Percentiles rank a stretch among this genome's conserved stretches.
Evolutionary conservation across 2,888 invertebrate genomes (phyloP).

Genomic region (Liopterus haemorrhoidalis): DNA sequence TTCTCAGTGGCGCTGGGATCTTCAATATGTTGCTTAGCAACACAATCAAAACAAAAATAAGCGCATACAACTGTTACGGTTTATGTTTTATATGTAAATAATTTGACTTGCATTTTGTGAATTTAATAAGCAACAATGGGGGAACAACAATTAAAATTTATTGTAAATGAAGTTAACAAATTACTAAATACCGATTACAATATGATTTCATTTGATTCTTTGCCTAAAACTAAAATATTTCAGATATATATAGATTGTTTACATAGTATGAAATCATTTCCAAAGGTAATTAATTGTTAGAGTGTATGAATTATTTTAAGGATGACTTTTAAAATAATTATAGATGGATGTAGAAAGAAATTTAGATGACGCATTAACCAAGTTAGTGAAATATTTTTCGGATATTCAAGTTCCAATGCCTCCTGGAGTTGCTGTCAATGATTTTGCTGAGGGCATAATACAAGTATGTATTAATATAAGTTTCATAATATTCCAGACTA

Average conservation of each 20-base stretch:
- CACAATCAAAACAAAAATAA: no score
- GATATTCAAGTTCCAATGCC: conserved; percentile 29
- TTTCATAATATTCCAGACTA: conserved; percentile 9
- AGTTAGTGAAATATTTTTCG: conserved; percentile 30
- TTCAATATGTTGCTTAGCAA: no score
- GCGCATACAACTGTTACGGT: no score
- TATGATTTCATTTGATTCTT: conserved; percentile 77
- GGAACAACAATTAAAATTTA: conserved; percentile 31
- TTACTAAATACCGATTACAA: conserved; percentile 68
- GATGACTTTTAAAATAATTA: not conserved
- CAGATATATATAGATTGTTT: conserved; percentile 75
- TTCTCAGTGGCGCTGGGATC: no score
- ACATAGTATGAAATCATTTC: conserved; percentile 61
- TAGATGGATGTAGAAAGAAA: conserved; percentile 30
- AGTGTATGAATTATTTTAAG: not conserved
- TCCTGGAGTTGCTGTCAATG: conserved; percentile 7
- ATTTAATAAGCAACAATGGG: no score
- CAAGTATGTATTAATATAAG: conserved; percentile 3
- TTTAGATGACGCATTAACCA: conserved; percentile 28
- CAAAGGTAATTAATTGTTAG: conserved; percentile 47
- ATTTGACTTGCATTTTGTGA: no score
- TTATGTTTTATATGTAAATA: no score
- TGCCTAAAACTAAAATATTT: conserved; percentile 67
- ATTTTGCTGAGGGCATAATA: conserved; percentile 13
- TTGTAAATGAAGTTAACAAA: conserved; percentile 68